These are phyloP conservation scores for Lithophane semibrunnea DNA, from an alignment of 2,888 invertebrate genomes.

Conservation along the genomic window DNA sequence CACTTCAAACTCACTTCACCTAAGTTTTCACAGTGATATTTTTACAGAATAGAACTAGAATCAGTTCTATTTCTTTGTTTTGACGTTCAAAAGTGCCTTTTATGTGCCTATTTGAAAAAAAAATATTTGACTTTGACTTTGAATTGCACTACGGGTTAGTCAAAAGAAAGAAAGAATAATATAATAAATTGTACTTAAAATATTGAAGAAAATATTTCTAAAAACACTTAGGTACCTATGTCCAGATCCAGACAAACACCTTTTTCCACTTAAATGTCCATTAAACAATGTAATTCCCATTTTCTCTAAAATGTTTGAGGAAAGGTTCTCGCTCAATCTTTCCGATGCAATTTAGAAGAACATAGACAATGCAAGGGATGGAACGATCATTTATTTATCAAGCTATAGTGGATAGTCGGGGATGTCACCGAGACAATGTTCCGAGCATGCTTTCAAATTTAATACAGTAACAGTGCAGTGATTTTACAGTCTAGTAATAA, in stretches of 20 bases:
- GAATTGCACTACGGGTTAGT: too few species aligned
- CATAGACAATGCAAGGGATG: slow-evolving; percentile 51
- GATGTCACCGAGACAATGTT: slow-evolving; percentile 48
- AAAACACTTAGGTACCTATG: neutral
- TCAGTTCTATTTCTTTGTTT: too few species aligned
- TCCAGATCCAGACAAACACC: neutral
- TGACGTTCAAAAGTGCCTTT: too few species aligned
- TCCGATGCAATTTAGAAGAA: slow-evolving; percentile 49
- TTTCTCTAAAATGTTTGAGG: slow-evolving; percentile 29
- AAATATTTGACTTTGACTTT: too few species aligned
- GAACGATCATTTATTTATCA: slow-evolving; percentile 63
- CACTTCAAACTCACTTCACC: too few species aligned
- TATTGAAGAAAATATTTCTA: neutral
- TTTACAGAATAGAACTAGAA: too few species aligned
- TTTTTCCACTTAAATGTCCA: slow-evolving; percentile 23
- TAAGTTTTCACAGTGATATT: too few species aligned
- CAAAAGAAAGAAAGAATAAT: too few species aligned
- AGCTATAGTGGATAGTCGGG: slow-evolving; percentile 43
- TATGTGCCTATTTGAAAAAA: too few species aligned
- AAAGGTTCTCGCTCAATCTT: slow-evolving; percentile 46
- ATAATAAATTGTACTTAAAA: neutral
- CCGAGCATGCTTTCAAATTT: slow-evolving; percentile 39
- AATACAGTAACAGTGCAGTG: slow-evolving; percentile 29
- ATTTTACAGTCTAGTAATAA: slow-evolving; percentile 32
- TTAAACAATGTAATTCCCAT: slow-evolving; percentile 31